These are phyloP conservation scores for Sebastolobus altivelis DNA, from an alignment of 2,797 vertebrate genomes.

Conservation along the genomic window DNA sequence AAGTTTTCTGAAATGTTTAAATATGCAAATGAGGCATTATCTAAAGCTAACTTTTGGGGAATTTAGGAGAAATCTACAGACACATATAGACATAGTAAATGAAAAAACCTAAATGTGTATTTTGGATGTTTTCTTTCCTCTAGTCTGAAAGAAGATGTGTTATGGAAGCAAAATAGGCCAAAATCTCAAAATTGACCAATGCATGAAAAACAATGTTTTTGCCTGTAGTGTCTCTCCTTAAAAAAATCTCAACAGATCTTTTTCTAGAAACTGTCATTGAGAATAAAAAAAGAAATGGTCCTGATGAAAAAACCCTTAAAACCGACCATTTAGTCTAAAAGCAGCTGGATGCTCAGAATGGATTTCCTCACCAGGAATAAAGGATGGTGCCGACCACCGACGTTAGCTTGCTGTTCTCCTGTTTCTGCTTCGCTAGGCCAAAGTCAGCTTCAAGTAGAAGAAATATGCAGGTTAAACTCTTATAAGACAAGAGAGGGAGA, in stretches of 20 bases:
- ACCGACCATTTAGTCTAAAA: not conserved
- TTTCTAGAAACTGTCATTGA: not conserved
- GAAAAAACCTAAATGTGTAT: too few relatives aligned
- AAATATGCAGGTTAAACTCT: not conserved
- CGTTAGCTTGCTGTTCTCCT: constrained; percentile 91
- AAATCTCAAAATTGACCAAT: too few relatives aligned
- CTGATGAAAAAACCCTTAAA: constrained; percentile 1
- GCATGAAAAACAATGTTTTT: not conserved
- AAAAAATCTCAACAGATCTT: not conserved
- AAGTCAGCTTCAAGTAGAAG: constrained; percentile 88
- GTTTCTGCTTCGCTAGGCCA: constrained; percentile 93
- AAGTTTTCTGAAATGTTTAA: too few relatives aligned
- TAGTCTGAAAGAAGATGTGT: rapidly evolving
- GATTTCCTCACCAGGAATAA: constrained; percentile 89
- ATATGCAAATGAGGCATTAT: too few relatives aligned
- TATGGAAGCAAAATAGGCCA: too few relatives aligned
- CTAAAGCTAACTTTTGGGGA: too few relatives aligned
- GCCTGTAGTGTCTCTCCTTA: too few relatives aligned
- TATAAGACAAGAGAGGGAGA: not conserved
- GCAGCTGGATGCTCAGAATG: not conserved
- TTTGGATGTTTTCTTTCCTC: too few relatives aligned
- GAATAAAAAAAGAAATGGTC: not conserved
- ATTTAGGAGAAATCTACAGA: too few relatives aligned
- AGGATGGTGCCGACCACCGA: constrained; percentile 93
- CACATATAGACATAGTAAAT: too few relatives aligned